Evolutionary conservation across 2,797 vertebrate genomes (phyloP).

Genomic region (Aeoliscus strigatus): DNA sequence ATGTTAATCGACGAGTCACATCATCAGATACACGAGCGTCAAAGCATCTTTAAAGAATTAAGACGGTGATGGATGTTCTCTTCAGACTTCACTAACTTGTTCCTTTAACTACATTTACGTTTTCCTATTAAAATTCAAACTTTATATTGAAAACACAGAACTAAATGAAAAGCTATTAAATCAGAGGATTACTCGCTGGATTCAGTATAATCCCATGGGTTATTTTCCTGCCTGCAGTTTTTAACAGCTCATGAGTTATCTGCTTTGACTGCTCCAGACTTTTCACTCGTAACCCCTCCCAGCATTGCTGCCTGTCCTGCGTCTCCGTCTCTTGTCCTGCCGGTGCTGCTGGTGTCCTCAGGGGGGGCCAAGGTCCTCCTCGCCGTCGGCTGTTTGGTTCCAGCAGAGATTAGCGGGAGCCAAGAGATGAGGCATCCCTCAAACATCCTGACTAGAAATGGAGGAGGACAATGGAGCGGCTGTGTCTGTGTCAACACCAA

Average conservation of each 20-base stretch:
- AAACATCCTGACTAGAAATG: constrained; percentile 69
- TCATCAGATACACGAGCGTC: not conserved
- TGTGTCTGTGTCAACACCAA: constrained; percentile 72
- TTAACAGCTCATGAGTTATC: constrained; percentile 58
- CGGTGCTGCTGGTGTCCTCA: constrained; percentile 31
- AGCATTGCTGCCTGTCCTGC: constrained; percentile 14
- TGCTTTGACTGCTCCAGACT: constrained; percentile 52
- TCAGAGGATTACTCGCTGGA: constrained; percentile 55
- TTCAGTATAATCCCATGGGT: constrained; percentile 50
- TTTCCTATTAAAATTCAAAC: constrained; percentile 40
- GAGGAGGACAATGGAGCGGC: constrained; percentile 62
- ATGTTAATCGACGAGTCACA: constrained; percentile 1
- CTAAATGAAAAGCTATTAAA: constrained; percentile 61
- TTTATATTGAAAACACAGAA: constrained; percentile 54
- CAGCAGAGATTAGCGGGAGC: constrained; percentile 70
- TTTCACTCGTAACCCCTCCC: constrained; percentile 41
- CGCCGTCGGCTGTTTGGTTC: constrained; percentile 54
- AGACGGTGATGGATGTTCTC: constrained; percentile 2
- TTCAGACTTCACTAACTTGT: constrained; percentile 26
- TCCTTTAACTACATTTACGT: constrained; percentile 33
- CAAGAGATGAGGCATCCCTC: constrained; percentile 60
- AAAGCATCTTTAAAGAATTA: constrained; percentile 2
- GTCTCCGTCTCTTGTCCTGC: constrained; percentile 25
- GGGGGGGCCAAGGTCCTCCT: constrained; percentile 44
- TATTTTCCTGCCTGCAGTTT: constrained; percentile 55